Percentiles rank a stretch among this genome's conserved stretches.
These are phyloP conservation scores for Himalopsyche kuldschensis DNA, from an alignment of 2,888 invertebrate genomes.

Conservation along the genomic window DNA sequence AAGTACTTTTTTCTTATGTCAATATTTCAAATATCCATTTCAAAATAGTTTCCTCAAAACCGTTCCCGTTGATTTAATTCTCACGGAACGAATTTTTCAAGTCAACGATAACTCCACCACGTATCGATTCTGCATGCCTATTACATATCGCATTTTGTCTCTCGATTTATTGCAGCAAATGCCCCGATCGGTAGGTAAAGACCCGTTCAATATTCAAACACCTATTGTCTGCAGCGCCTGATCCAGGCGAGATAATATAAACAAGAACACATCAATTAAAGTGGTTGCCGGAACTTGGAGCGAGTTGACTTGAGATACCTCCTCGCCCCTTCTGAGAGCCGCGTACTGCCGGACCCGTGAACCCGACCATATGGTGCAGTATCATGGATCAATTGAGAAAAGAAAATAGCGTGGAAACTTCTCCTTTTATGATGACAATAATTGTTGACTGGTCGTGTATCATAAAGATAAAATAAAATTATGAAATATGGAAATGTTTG, in stretches of 20 bases:
- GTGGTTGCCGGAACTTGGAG: conserved; percentile 24
- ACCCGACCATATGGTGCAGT: conserved; percentile 37
- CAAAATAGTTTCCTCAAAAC: neutral
- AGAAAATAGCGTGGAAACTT: neutral
- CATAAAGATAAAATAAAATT: no score
- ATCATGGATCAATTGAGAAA: neutral
- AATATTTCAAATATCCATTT: no score
- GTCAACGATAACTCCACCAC: neutral
- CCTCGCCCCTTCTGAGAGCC: conserved; percentile 24
- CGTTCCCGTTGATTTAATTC: neutral
- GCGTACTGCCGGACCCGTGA: conserved; percentile 24
- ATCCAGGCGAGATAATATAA: conserved; percentile 17
- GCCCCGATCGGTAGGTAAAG: neutral
- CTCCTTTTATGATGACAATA: neutral
- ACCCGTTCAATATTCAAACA: conserved; percentile 16
- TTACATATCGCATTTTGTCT: neutral
- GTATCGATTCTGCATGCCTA: neutral
- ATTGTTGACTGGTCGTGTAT: no score
- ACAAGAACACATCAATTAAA: conserved; percentile 35
- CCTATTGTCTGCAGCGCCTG: conserved; percentile 26
- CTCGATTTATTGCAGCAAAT: neutral
- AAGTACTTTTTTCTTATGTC: no score
- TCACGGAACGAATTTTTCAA: neutral
- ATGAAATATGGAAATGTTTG: no score
- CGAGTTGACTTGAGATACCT: conserved; percentile 17